phyloP scores from a whole-genome alignment of 2,888 invertebrate species.

The Notodonta ziczac region DNA sequence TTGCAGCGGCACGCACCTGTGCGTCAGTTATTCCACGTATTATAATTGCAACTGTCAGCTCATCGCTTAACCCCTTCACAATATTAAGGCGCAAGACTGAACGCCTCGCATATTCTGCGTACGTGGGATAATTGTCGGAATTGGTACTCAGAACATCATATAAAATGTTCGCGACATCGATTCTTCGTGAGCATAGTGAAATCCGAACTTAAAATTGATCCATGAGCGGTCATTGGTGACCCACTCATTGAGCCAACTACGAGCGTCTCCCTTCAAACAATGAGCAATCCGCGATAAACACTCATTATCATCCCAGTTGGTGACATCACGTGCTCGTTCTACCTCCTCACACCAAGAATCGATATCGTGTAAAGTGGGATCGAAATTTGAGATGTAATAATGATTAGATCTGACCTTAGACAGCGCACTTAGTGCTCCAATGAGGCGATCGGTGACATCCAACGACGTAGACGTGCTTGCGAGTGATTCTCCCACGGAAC shows the following conservation, averaged over 20 bases:
- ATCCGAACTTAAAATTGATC: slow-evolving; percentile 29
- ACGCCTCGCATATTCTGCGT: slow-evolving; percentile 28
- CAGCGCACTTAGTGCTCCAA: background rate
- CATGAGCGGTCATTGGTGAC: too few species aligned
- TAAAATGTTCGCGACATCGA: slow-evolving; percentile 25
- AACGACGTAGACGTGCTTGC: background rate
- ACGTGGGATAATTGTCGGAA: slow-evolving; percentile 24
- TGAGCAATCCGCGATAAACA: background rate
- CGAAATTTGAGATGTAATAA: slow-evolving; percentile 1
- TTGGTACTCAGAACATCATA: slow-evolving; percentile 21
- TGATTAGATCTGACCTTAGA: background rate
- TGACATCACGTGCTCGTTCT: background rate
- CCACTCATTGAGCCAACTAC: slow-evolving; percentile 26
- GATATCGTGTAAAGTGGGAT: slow-evolving; percentile 5
- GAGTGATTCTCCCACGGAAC: too few species aligned
- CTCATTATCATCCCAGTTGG: background rate
- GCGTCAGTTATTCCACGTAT: slow-evolving; percentile 28
- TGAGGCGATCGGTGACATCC: background rate
- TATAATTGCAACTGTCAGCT: slow-evolving; percentile 28
- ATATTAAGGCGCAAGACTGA: slow-evolving; percentile 24
- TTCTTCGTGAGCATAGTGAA: slow-evolving; percentile 24
- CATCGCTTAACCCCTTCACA: slow-evolving; percentile 31
- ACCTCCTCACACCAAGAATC: slow-evolving; percentile 10
- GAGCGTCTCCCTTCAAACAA: slow-evolving; percentile 5
- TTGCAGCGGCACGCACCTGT: slow-evolving; percentile 24